A percentile compares a stretch with the other conserved stretches of the same genome.
These are phyloP conservation scores for Mobula hypostoma DNA, from an alignment of 2,113 vertebrate genomes.

Conservation along the genomic window DNA sequence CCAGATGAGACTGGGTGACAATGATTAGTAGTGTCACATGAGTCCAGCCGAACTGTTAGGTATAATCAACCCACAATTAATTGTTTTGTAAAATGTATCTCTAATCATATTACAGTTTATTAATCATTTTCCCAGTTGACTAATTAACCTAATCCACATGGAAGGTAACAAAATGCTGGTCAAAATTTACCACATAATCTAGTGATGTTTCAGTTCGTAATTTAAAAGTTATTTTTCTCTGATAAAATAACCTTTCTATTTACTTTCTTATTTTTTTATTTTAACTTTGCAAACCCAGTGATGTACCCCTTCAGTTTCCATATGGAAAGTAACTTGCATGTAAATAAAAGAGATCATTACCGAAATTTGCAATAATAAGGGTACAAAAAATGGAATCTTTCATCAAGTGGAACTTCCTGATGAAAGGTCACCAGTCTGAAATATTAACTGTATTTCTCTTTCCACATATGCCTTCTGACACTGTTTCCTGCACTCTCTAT, in stretches of 20 bases:
- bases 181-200: neutral
- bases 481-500: too few species aligned
- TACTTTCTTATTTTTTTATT: neutral
- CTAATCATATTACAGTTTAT: neutral
- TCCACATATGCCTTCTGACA: too few species aligned
- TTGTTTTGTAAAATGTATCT: neutral
- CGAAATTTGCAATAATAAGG: neutral
- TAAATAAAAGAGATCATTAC: neutral
- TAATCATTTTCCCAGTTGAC: neutral
- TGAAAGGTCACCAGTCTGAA: too few species aligned
- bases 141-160: neutral
- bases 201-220: neutral
- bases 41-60: slow-evolving; percentile 98
- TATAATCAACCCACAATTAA: slow-evolving; percentile 41
- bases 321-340: neutral
- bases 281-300: neutral
- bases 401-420: too few species aligned
- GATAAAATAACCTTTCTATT: neutral
- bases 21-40: slow-evolving; percentile 99
- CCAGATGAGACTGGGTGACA: slow-evolving; percentile 98
- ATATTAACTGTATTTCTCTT: too few species aligned
- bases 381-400: neutral
- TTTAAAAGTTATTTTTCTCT: neutral
- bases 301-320: neutral
- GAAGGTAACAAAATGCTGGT: neutral